Percentiles rank a stretch among this genome's conserved stretches.
Conservation (phyloP, 2,797 vertebrate genomes). For the Sebastes iracundus region DNA sequence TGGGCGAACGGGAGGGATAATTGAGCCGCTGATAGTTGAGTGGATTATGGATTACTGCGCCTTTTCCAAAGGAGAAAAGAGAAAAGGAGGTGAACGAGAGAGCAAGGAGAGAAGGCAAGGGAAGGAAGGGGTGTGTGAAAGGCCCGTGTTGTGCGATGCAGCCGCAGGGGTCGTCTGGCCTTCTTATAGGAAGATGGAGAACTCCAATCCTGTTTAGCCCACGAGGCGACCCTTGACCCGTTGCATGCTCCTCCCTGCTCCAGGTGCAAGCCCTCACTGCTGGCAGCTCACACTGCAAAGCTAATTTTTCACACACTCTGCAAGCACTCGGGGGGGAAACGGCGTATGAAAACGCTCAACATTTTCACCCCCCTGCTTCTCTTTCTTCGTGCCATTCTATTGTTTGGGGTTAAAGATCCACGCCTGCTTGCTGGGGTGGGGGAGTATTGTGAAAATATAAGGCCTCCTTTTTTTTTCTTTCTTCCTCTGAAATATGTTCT, state of each 20-base stretch:
- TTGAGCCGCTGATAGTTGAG: slow-evolving; percentile 86
- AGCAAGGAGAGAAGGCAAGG: slow-evolving; percentile 51
- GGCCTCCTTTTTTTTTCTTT: not conserved
- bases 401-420: slow-evolving; percentile 67
- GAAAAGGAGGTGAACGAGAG: slow-evolving; percentile 53
- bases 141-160: slow-evolving; percentile 83
- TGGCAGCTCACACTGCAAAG: slow-evolving; percentile 70
- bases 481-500: slow-evolving; percentile 27
- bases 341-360: slow-evolving; percentile 64
- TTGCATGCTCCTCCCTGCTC: slow-evolving; percentile 81
- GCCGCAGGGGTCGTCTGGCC: slow-evolving; percentile 87
- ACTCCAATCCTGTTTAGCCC: slow-evolving; percentile 87
- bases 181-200: slow-evolving; percentile 78
- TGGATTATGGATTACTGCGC: slow-evolving; percentile 89
- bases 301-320: slow-evolving; percentile 68
- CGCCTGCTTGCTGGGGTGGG: slow-evolving; percentile 28
- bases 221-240: slow-evolving; percentile 87
- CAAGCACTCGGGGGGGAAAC: slow-evolving; percentile 24
- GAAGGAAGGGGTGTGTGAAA: slow-evolving; percentile 64
- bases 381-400: slow-evolving; percentile 52
- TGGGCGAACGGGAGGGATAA: slow-evolving; percentile 79
- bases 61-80: slow-evolving; percentile 64
- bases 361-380: slow-evolving; percentile 30
- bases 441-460: slow-evolving; percentile 6
- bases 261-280: slow-evolving; percentile 89